Evolutionary conservation across 2,797 vertebrate genomes (phyloP).

Genomic region (Delichon dasypus): DNA sequence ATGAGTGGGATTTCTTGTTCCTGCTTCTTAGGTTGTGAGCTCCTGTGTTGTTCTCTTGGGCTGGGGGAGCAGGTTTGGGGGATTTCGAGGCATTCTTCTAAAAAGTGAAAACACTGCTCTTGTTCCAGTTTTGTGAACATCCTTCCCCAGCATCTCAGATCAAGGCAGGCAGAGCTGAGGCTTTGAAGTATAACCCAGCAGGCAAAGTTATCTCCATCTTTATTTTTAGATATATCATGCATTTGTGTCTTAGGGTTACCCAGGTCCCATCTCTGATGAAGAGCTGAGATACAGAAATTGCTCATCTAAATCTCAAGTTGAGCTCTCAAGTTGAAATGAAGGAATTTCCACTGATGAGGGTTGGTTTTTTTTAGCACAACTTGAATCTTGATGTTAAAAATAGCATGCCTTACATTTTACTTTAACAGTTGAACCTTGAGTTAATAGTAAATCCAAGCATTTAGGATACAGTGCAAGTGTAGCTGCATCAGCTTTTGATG

Average conservation of each 20-base stretch:
- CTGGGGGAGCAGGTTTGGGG: neutral
- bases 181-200: constrained; percentile 27
- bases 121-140: neutral
- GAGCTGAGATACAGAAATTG: neutral
- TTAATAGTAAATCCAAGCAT: neutral
- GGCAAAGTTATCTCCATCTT: neutral
- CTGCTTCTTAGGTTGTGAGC: neutral
- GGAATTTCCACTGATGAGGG: neutral
- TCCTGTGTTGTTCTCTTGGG: neutral
- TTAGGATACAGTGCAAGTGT: neutral
- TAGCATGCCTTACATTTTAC: neutral
- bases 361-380: neutral
- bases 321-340: constrained; percentile 7
- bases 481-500: neutral
- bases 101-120: neutral
- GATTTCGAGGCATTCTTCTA: neutral
- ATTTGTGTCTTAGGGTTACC: neutral
- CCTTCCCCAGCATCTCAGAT: neutral
- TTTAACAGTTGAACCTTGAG: neutral
- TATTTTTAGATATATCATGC: constrained; percentile 6
- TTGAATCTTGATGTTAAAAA: neutral
- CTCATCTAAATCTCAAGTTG: neutral
- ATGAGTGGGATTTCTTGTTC: neutral
- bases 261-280: neutral
- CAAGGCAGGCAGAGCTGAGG: constrained; percentile 4